Base-by-base conservation (phyloP, 2,797 vertebrate genomes). In the Corythornis leucogaster region DNA sequence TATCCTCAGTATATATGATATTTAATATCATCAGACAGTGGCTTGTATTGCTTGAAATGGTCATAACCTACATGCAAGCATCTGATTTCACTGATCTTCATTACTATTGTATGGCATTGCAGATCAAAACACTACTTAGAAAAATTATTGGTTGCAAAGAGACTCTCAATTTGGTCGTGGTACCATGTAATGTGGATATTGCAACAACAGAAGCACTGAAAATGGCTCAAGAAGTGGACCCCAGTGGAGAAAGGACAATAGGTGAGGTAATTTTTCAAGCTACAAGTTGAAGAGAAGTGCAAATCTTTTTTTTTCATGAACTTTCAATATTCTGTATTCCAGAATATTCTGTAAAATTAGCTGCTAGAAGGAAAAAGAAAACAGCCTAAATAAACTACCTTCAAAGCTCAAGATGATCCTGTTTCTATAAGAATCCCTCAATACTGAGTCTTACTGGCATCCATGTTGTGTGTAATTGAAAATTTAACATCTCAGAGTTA, bases 181-280 rank as follows among this genome's bases (percentile, higher is more conserved):
- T 99, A 75, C 98, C 99, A 2, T 97, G 98, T 77, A 99, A 99
- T 0, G 98, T 99, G 96, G 99, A 99, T 95, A 99, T 99, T 5
- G 98, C 98, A 38, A 99, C 99, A 83, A 99, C 98, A 4, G 99
- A 99, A 93, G 98, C 98, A 0, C 87, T 99, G 96, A 97, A 98
- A 96, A 99, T 99, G 98, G 99, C 98, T 16, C 98, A 98, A 85
- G 96, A 97, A 43, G 98, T 98, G 94, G 99, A 99, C 82, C 98
- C 98, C 12, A 78, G 80, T 0, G 99, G 99, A 80, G 98, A 99
- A 89, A 98, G 99, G 81, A 99, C 99, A 77, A 90, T 99, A 87
- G 99, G 99, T 99, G 92, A 96, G 96, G 45, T 13, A 9, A 33
- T 31, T 86, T 86, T 89, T 79, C 69, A 66, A 89, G 15, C 13